These are phyloP conservation scores for Poecilia picta DNA, from an alignment of 2,797 vertebrate species.

Conservation along the genomic window DNA sequence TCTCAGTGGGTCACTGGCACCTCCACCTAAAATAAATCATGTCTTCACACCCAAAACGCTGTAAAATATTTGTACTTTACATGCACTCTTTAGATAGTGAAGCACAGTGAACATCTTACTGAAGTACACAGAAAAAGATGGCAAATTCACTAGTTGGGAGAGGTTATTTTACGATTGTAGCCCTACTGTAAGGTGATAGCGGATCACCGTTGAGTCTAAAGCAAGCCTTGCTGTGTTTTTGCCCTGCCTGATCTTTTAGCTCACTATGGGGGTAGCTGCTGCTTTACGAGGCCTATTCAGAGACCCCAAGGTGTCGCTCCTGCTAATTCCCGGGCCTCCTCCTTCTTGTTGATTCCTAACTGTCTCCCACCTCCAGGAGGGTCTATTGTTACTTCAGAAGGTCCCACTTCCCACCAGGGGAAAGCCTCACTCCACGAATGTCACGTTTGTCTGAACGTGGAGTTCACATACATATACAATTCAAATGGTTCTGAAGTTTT, in stretches of 20 bases:
- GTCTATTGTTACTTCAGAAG: constrained; percentile 69
- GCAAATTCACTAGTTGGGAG: not conserved
- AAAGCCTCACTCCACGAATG: constrained; percentile 60
- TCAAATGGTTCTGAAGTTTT: constrained; percentile 41
- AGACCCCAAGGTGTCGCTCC: constrained; percentile 54
- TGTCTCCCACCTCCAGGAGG: constrained; percentile 76
- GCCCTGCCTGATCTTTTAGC: not conserved
- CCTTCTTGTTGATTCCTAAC: constrained; percentile 54
- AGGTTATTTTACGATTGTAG: not conserved
- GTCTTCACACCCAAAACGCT: constrained; percentile 35
- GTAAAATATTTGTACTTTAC: not conserved
- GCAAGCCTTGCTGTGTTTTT: not conserved
- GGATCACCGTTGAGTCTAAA: not conserved
- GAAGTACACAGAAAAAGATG: not conserved
- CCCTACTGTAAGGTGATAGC: not conserved
- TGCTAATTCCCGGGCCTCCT: constrained; percentile 45
- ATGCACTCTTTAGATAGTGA: not conserved
- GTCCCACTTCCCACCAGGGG: constrained; percentile 64
- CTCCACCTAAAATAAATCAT: constrained; percentile 21
- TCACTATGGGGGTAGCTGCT: constrained; percentile 2
- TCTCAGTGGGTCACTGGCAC: constrained; percentile 51
- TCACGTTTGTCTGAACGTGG: constrained; percentile 66
- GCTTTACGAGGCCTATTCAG: constrained; percentile 53
- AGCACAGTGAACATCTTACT: not conserved
- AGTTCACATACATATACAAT: constrained; percentile 59